Conservation (phyloP, 2,888 invertebrate species). For the Panorpa germanica region DNA sequence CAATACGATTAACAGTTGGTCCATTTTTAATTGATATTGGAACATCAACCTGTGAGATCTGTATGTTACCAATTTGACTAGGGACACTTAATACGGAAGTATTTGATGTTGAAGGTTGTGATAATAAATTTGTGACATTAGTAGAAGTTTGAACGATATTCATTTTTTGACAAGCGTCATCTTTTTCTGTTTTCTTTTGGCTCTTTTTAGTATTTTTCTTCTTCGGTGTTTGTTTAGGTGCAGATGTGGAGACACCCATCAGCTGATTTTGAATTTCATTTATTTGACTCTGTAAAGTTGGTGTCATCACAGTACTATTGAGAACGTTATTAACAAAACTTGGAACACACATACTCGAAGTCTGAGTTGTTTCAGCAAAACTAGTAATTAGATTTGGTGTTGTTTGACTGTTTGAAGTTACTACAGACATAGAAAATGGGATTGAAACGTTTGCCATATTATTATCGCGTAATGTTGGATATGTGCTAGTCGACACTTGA, state of each 20-base stretch:
- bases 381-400: constrained; percentile 2
- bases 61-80: constrained; percentile 26
- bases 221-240: constrained; percentile 6
- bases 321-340: constrained; percentile 13
- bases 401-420: constrained; percentile 10
- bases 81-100: constrained; percentile 19
- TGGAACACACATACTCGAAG: constrained; percentile 10
- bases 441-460: constrained; percentile 12
- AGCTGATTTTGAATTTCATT: constrained; percentile 15
- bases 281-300: constrained; percentile 14
- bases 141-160: too few relatives aligned
- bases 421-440: constrained; percentile 5
- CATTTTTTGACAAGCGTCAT: too few relatives aligned
- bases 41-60: constrained; percentile 24
- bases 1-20: constrained; percentile 16
- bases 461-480: constrained; percentile 8
- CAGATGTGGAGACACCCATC: constrained; percentile 12
- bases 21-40: constrained; percentile 15
- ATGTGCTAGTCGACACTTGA: constrained; percentile 9
- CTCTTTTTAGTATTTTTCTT: constrained; percentile 8
- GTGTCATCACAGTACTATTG: constrained; percentile 12
- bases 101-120: background rate
- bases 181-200: constrained; percentile 8
- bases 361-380: constrained; percentile 6
- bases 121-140: constrained; percentile 1